Conservation (phyloP, 2,888 invertebrate species). For the Dione vanillae region DNA sequence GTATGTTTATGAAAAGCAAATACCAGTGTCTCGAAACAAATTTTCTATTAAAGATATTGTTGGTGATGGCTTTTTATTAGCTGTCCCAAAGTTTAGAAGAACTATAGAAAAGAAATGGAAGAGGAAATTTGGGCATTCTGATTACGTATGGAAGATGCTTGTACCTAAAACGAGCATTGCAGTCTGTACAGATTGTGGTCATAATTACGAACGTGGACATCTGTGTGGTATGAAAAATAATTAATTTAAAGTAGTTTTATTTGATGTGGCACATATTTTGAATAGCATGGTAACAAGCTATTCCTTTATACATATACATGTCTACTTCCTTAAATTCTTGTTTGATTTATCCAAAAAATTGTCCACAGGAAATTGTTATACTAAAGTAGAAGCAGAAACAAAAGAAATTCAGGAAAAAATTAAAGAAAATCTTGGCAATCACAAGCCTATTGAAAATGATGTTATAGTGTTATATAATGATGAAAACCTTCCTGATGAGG, state of each 20-base stretch:
- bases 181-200: conserved; percentile 92
- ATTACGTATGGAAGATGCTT: conserved; percentile 88
- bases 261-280: not conserved
- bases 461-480: conserved; percentile 94
- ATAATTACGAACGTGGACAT: conserved; percentile 90
- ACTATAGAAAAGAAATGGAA: conserved; percentile 89
- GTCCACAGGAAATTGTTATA: conserved; percentile 91
- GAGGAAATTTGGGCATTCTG: conserved; percentile 88
- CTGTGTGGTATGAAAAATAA: conserved; percentile 90
- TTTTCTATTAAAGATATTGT: conserved; percentile 86
- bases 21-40: conserved; percentile 52
- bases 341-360: not conserved
- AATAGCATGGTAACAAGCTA: no score
- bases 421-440: conserved; percentile 85
- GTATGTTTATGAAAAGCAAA: conserved; percentile 58
- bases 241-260: not conserved
- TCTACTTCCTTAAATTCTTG: no score
- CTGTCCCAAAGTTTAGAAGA: conserved; percentile 91
- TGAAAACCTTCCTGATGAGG: conserved; percentile 86
- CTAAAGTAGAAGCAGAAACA: conserved; percentile 92
- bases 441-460: conserved; percentile 91
- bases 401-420: conserved; percentile 91
- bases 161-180: conserved; percentile 89
- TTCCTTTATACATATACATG: no score
- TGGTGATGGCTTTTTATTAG: conserved; percentile 91